Conservation (phyloP, 2,113 vertebrate species). For the Elgaria multicarinata region DNA sequence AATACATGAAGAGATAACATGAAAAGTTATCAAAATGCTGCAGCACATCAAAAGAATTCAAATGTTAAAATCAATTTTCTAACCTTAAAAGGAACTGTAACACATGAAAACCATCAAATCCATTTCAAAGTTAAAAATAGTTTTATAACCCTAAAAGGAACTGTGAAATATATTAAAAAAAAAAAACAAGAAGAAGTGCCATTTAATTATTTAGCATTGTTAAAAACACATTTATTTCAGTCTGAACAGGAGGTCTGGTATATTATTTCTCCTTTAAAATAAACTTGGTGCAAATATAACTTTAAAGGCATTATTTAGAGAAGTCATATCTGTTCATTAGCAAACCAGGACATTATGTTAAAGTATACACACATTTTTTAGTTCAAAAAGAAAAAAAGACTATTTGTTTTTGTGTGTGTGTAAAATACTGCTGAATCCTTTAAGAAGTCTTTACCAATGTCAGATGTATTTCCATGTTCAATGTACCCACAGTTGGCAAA, state of each 20-base stretch:
- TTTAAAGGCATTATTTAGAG: not conserved
- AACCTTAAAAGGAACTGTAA: not conserved
- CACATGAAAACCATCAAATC: not conserved
- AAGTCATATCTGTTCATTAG: constrained; percentile 14
- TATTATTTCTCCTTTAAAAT: constrained; percentile 19
- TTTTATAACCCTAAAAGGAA: constrained; percentile 17
- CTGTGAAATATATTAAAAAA: constrained; percentile 18
- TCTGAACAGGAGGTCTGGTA: not conserved
- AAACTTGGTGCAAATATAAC: not conserved
- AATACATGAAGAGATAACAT: not conserved
- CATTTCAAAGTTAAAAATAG: constrained; percentile 25
- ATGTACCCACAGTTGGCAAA: not conserved
- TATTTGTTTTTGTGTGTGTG: not conserved
- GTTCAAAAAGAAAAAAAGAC: not conserved
- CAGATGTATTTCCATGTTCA: not conserved
- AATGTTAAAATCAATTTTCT: constrained; percentile 42
- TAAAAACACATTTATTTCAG: constrained; percentile 25
- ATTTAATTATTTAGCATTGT: constrained; percentile 4
- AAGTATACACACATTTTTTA: not conserved
- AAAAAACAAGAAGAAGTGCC: not conserved
- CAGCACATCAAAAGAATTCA: not conserved
- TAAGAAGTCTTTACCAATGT: not conserved
- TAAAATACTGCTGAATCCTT: not conserved
- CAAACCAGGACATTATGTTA: not conserved
- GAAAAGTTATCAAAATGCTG: not conserved